Conservation (phyloP, 2,888 invertebrate genomes). For the Acanthosepion esculentum region DNA sequence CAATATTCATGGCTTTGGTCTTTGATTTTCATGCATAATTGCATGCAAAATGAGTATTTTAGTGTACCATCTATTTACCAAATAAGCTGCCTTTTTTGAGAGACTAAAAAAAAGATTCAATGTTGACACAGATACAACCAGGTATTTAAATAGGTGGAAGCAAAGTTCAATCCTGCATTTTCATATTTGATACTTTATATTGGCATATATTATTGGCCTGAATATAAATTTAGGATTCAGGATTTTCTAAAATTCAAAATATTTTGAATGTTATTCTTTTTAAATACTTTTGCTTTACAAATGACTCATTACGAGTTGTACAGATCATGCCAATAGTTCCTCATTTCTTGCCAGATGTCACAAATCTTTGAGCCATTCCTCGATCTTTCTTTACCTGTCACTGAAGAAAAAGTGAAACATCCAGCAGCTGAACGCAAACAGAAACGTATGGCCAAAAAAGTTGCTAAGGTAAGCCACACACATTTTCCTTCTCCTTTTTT, state of each 20-base stretch:
- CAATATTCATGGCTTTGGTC: too few relatives aligned
- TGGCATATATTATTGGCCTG: too few relatives aligned
- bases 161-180: too few relatives aligned
- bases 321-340: neutral
- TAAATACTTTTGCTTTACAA: neutral
- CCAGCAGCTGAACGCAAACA: constrained; percentile 57
- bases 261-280: neutral
- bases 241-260: neutral
- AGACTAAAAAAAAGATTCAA: too few relatives aligned
- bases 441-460: constrained; percentile 66
- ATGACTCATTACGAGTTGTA: neutral
- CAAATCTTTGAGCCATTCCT: constrained; percentile 93
- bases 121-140: too few relatives aligned
- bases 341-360: constrained; percentile 80
- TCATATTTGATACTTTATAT: too few relatives aligned
- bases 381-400: constrained; percentile 93
- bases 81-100: too few relatives aligned
- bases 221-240: neutral
- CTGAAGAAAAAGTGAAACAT: constrained; percentile 72
- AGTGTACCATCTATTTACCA: too few relatives aligned
- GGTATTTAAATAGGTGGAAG: too few relatives aligned
- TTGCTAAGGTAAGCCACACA: constrained; percentile 59
- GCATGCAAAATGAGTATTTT: too few relatives aligned
- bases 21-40: too few relatives aligned
- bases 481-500: neutral